phyloP scores from a whole-genome alignment of 1,140 invertebrate genomes.

The Halesus radiatus region DNA sequence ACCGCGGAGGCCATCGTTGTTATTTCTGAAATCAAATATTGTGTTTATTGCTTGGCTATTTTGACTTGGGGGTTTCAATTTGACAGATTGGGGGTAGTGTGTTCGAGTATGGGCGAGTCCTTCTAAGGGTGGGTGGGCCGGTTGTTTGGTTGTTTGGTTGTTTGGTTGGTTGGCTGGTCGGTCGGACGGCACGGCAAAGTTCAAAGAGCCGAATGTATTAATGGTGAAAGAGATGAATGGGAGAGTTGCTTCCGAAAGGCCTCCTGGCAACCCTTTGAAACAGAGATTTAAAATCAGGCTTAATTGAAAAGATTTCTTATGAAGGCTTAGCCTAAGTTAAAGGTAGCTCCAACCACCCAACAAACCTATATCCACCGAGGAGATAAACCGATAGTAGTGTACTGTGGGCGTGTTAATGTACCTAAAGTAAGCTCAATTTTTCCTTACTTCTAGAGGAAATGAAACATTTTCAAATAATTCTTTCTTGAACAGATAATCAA shows the following conservation, averaged over 20 bases:
- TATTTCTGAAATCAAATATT: background rate
- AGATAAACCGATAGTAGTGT: too few species aligned
- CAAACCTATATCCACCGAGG: too few species aligned
- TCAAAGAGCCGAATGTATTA: constrained; percentile 33
- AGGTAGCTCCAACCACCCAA: too few species aligned
- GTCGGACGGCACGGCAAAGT: constrained; percentile 2
- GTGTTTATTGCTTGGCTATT: background rate
- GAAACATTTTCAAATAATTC: too few species aligned
- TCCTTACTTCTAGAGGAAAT: too few species aligned
- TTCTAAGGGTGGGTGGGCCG: background rate
- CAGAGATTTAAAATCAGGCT: constrained; percentile 6
- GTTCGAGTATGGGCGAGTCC: background rate
- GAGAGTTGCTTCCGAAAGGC: constrained; percentile 1
- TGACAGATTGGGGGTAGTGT: background rate
- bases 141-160: too few species aligned
- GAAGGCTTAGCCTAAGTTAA: background rate
- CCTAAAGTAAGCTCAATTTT: too few species aligned
- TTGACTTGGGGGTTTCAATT: background rate
- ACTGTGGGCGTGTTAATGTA: too few species aligned
- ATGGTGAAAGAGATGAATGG: constrained; percentile 35
- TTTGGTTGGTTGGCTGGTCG: background rate
- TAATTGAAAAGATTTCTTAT: constrained; percentile 25
- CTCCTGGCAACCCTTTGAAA: constrained; percentile 14
- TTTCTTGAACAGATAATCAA: too few species aligned
- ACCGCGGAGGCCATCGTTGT: too few species aligned